Base-by-base conservation (phyloP, 2,113 vertebrate species). In the Peromyscus leucopus region DNA sequence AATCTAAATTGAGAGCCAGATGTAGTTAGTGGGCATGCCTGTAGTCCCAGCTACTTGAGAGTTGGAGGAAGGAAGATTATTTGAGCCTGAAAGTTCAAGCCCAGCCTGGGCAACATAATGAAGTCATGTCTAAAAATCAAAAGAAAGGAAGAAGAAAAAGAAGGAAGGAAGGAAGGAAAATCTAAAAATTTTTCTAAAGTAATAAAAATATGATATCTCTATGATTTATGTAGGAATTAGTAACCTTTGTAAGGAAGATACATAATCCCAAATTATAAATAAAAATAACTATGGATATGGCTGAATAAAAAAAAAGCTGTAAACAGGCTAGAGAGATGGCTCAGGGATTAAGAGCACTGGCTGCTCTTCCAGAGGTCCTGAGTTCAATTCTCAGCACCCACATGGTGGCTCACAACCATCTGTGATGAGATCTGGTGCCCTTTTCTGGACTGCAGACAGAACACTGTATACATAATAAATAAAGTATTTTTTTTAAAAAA, bases 221-320 rank as follows among this genome's bases (percentile, higher is more conserved):
- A 80, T 69, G 42, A 39, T 48, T 36, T 74, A 67, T 93, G 51
- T 84, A 80, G 7, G 5, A 79, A 76, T 89, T 26, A 90, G 89
- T 71, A 88, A 89, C 31, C 2, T 96, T 96, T 12, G 59, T 86
- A 89, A 91, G 19, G 33, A 95, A 91, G 55, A 95, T 31, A 67
- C 16, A 86, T 84, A 89, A 91, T 86, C 55, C 55, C 39, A 97
- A 84, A 93, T 85, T 51, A 67, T 74, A 94, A 94, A 69, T 51
- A 63, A 89, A 88, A 82, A 89, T 26, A 80, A 80, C 28, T 65
- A 85, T 7, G 63, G 28, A 89, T 91, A 55, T 65, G 22, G 17
- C 55, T 48, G 55, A 93, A 85, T 75, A 13, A 93, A 63, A 92
- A 48, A 57, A 90, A 97, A 46, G 82, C 31, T 92, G 3, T 90